Conservation (phyloP, 2,113 vertebrate genomes). For the Glareola pratincola region DNA sequence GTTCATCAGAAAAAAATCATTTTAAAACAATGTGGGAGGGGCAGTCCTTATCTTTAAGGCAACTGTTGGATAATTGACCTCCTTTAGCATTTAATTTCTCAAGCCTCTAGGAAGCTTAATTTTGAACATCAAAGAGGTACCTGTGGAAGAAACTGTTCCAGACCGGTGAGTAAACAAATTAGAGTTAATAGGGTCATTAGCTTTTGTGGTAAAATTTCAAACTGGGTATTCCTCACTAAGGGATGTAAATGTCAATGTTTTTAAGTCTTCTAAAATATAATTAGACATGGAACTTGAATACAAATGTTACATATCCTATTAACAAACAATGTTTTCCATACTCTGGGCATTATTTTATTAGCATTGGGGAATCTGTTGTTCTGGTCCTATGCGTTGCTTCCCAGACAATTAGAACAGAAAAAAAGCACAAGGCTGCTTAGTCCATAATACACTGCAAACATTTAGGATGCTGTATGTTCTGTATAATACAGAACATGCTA, state of each 20-base stretch:
- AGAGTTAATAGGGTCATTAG: slow-evolving; percentile 78
- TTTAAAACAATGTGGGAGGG: slow-evolving; percentile 60
- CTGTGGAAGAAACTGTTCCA: slow-evolving; percentile 77
- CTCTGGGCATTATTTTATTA: slow-evolving; percentile 18
- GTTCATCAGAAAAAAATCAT: slow-evolving; percentile 54
- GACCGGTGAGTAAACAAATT: slow-evolving; percentile 80
- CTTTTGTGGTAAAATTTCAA: slow-evolving; percentile 74
- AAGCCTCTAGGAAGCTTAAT: slow-evolving; percentile 77
- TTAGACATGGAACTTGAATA: slow-evolving; percentile 62
- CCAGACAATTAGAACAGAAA: background rate
- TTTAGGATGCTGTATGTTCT: background rate
- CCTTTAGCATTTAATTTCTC: slow-evolving; percentile 79
- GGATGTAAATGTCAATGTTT: slow-evolving; percentile 62
- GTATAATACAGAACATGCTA: background rate
- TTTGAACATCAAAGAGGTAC: slow-evolving; percentile 78
- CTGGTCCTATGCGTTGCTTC: background rate
- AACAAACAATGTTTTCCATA: slow-evolving; percentile 25
- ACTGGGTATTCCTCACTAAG: slow-evolving; percentile 65
- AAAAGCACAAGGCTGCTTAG: background rate
- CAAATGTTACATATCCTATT: slow-evolving; percentile 21
- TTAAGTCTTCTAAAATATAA: slow-evolving; percentile 63
- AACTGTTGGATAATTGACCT: slow-evolving; percentile 77
- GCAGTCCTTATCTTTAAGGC: slow-evolving; percentile 70
- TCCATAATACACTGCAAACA: background rate
- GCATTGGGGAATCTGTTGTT: background rate